A percentile compares a stretch with the other conserved stretches of the same genome.
Conservation (phyloP, 2,113 vertebrate species). For the Calcarius ornatus region DNA sequence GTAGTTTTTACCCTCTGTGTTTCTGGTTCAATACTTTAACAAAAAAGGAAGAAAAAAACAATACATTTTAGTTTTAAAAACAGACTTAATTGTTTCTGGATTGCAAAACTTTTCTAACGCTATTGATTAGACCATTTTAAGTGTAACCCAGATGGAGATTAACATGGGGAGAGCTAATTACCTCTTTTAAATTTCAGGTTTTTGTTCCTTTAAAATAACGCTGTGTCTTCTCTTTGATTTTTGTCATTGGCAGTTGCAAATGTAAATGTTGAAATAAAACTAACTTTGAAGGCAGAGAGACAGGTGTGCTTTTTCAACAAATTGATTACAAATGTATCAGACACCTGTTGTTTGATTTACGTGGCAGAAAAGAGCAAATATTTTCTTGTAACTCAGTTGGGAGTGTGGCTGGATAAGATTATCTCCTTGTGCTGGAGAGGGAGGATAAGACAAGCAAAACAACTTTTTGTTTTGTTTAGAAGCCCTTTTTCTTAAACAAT, state of each 20-base stretch:
- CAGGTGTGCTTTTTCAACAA: not conserved
- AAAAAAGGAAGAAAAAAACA: not conserved
- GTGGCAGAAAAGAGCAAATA: conserved; percentile 20
- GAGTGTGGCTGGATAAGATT: not conserved
- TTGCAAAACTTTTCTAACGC: not conserved
- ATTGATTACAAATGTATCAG: not conserved
- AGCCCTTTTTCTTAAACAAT: not conserved
- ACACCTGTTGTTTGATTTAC: not conserved
- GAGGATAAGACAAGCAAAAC: not conserved
- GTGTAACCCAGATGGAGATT: not conserved
- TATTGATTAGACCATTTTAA: not conserved
- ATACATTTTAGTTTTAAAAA: not conserved
- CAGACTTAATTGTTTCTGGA: not conserved
- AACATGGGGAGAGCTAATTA: not conserved
- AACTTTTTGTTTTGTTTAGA: not conserved
- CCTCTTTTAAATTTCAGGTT: not conserved
- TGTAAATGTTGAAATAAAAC: conserved; percentile 23
- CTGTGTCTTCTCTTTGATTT: conserved; percentile 13
- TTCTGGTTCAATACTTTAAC: not conserved
- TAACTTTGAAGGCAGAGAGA: not conserved
- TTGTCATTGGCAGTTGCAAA: not conserved
- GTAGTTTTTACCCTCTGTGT: not conserved
- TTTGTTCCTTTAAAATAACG: not conserved
- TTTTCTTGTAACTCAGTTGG: conserved; percentile 9
- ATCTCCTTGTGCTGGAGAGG: conserved; percentile 1